Percentiles rank a stretch among this genome's conserved stretches.
These are phyloP conservation scores for Pseudorhiza aurosa DNA, from an alignment of 30 jellyfish, hydroid and myxozoan species.

Conservation along the genomic window DNA sequence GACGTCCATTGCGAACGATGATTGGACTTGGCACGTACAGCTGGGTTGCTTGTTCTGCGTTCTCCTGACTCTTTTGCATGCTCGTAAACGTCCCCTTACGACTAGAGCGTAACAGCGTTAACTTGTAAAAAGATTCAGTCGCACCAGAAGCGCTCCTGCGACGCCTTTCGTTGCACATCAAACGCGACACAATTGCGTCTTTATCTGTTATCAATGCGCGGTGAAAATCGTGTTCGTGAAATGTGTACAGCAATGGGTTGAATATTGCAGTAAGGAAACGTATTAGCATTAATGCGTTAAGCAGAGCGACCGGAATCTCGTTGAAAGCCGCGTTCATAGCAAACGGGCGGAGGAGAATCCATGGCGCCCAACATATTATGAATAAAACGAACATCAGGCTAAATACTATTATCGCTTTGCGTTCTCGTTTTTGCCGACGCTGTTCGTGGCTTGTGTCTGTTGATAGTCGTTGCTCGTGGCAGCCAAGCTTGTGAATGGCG, in stretches of 20 bases:
- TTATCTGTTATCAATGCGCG: constrained; percentile 36
- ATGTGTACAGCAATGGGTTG: constrained; percentile 69
- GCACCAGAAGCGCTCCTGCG: constrained; percentile 4
- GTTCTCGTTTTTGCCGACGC: constrained; percentile 47
- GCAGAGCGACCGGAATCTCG: constrained; percentile 31
- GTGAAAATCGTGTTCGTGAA: constrained; percentile 48
- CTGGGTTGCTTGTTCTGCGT: neutral
- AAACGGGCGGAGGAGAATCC: constrained; percentile 48
- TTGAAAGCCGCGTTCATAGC: neutral
- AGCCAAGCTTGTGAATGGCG: constrained; percentile 68
- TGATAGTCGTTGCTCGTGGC: constrained; percentile 32
- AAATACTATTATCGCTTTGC: constrained; percentile 54
- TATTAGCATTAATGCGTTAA: constrained; percentile 17
- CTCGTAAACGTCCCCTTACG: neutral
- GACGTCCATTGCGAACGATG: constrained; percentile 3
- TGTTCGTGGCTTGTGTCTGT: constrained; percentile 2
- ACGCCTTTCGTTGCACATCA: neutral
- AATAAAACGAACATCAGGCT: constrained; percentile 50
- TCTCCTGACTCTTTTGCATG: neutral
- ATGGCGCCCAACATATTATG: constrained; percentile 73
- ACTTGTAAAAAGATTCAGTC: neutral
- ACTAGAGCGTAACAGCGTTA: neutral
- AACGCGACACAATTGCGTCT: neutral
- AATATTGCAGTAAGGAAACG: constrained; percentile 62
- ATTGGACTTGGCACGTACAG: neutral